phyloP scores from a whole-genome alignment of 2,888 invertebrate genomes.

The Nomada flava region DNA sequence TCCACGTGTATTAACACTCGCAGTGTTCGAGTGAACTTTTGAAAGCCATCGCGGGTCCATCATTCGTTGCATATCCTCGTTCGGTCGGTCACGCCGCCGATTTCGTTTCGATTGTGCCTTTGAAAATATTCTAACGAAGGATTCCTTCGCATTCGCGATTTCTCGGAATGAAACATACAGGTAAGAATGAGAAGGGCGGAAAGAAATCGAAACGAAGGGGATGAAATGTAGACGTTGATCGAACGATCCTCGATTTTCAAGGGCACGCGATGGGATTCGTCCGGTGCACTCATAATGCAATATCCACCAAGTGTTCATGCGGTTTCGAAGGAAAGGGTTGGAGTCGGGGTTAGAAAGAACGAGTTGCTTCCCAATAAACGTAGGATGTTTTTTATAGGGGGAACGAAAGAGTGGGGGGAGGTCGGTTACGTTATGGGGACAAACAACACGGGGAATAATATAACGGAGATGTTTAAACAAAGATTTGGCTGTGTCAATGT shows the following conservation, averaged over 20 bases:
- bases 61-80: conserved; percentile 41
- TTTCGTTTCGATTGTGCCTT: background rate
- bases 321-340: conserved; percentile 63
- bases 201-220: background rate
- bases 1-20: background rate
- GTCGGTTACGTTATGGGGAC: conserved; percentile 23
- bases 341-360: background rate
- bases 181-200: too few species aligned
- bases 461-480: conserved; percentile 73
- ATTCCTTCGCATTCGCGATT: background rate
- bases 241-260: conserved; percentile 31
- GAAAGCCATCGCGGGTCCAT: conserved; percentile 29
- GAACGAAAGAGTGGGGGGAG: background rate
- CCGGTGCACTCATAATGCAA: conserved; percentile 66
- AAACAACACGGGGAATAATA: conserved; percentile 64
- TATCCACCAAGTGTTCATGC: conserved; percentile 82
- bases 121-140: background rate
- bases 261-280: conserved; percentile 61
- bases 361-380: conserved; percentile 28
- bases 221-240: conserved; percentile 7
- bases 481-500: conserved; percentile 80
- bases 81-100: background rate
- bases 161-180: background rate
- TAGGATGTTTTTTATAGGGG: background rate
- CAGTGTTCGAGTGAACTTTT: background rate